These are phyloP conservation scores for Mirounga angustirostris DNA, from an alignment of 2,113 vertebrate genomes.

Conservation along the genomic window DNA sequence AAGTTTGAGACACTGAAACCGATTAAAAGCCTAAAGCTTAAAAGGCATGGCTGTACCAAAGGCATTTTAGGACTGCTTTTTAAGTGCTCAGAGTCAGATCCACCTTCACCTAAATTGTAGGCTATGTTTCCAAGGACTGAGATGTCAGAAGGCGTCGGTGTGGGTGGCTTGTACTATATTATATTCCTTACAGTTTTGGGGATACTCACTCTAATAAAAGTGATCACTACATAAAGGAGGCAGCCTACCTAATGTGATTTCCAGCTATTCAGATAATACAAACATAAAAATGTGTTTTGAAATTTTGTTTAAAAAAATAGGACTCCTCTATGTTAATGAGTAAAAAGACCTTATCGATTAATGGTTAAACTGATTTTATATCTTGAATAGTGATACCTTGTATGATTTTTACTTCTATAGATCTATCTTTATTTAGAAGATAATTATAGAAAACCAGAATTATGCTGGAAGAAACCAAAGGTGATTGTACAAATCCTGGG, in stretches of 20 bases:
- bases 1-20: not conserved
- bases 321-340: not conserved
- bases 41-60: not conserved
- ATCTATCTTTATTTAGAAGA: not conserved
- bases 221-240: not conserved
- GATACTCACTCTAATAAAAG: not conserved
- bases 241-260: not conserved
- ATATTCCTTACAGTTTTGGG: not conserved
- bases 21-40: not conserved
- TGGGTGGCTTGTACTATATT: not conserved
- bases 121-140: not conserved
- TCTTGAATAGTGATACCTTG: not conserved
- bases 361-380: not conserved
- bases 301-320: not conserved
- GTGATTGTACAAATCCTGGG: not conserved
- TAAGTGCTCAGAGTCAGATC: not conserved
- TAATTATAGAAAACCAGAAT: not conserved
- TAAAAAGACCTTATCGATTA: not conserved
- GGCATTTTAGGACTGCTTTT: not conserved
- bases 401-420: not conserved
- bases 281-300: not conserved
- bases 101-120: not conserved
- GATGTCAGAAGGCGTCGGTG: not conserved
- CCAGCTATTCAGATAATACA: not conserved
- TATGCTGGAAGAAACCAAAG: not conserved